A percentile compares a stretch with the other conserved stretches of the same genome.
phyloP scores from a whole-genome alignment of 2,797 vertebrate genomes.

The Sebastes cheni region DNA sequence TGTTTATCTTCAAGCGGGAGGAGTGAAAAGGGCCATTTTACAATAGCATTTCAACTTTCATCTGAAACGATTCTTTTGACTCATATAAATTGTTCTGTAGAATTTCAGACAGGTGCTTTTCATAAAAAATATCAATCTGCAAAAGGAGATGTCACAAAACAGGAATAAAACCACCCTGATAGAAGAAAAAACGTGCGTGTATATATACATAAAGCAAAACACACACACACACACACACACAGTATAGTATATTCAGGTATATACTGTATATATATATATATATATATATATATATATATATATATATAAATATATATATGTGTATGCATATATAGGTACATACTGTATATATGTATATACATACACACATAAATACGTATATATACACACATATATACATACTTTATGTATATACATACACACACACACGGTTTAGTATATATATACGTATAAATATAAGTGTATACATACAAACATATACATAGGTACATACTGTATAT shows the following conservation, averaged over 20 bases:
- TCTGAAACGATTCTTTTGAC: slow-evolving; percentile 79
- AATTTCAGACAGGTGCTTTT: slow-evolving; percentile 76
- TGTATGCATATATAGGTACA: not conserved
- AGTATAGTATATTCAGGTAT: no score
- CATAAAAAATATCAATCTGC: slow-evolving; percentile 66
- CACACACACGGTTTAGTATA: no score
- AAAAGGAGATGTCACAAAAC: slow-evolving; percentile 71
- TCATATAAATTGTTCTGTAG: slow-evolving; percentile 76
- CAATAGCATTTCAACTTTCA: slow-evolving; percentile 81
- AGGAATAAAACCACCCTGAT: slow-evolving; percentile 64
- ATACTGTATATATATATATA: no score
- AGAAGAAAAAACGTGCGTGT: not conserved
- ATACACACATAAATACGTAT: not conserved
- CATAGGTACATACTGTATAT: no score
- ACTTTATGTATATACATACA: not conserved
- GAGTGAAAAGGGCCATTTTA: slow-evolving; percentile 76
- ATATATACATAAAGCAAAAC: not conserved
- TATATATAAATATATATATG: not conserved
- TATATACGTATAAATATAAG: no score
- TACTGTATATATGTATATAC: no score
- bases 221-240: no score
- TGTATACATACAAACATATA: not conserved
- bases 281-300: not conserved
- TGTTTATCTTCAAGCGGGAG: slow-evolving; percentile 82
- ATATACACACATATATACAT: not conserved